phyloP scores from a whole-genome alignment of 30 jellyfish, hydroid and myxozoan species.

The Hydractinia symbiolongicarpus region DNA sequence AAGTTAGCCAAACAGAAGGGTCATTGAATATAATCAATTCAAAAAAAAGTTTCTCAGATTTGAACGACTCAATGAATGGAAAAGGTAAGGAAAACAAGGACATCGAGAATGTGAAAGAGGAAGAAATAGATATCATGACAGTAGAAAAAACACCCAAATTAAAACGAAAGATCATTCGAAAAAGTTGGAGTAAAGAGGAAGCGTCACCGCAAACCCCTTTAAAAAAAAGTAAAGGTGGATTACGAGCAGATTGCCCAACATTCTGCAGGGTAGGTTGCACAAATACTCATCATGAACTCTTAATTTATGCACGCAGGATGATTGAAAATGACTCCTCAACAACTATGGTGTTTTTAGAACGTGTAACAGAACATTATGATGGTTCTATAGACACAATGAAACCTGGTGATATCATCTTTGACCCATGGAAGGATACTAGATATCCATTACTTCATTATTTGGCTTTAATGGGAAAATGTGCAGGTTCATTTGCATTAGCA shows the following conservation, averaged over 20 bases:
- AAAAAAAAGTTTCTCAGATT: no score
- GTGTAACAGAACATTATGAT: constrained; percentile 7
- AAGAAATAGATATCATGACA: neutral
- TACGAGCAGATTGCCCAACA: constrained; percentile 34
- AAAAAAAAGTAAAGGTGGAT: constrained; percentile 18
- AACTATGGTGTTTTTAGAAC: constrained; percentile 16
- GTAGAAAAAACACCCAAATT: neutral
- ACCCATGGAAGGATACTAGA: constrained; percentile 26
- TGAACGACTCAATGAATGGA: no score
- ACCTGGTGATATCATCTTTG: constrained; percentile 23
- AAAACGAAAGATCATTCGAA: constrained; percentile 22
- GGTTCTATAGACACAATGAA: constrained; percentile 14
- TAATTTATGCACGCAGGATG: constrained; percentile 19
- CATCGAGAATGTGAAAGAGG: neutral
- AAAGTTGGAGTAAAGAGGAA: constrained; percentile 14
- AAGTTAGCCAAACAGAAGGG: no score
- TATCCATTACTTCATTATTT: constrained; percentile 28
- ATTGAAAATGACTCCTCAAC: constrained; percentile 16
- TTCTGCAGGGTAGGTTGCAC: constrained; percentile 17
- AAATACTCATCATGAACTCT: constrained; percentile 20
- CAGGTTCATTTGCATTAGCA: constrained; percentile 19
- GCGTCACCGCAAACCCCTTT: neutral
- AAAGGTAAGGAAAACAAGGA: neutral
- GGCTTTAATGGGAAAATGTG: constrained; percentile 35
- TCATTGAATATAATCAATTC: no score